Evolutionary conservation across 2,797 vertebrate species (phyloP).

Genomic region (Chelmon rostratus): DNA sequence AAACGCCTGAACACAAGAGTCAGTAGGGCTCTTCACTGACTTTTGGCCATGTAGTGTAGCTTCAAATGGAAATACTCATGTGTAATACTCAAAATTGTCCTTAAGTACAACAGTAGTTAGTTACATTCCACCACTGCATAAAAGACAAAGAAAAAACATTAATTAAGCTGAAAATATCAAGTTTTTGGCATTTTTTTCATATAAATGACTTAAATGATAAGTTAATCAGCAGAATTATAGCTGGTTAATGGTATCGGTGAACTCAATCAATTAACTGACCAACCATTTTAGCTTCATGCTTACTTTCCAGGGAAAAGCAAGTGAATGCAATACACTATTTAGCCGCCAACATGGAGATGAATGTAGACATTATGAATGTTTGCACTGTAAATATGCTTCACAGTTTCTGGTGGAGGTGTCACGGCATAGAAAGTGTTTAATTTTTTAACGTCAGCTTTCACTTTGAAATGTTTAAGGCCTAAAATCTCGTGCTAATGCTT

Average conservation of each 20-base stretch:
- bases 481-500: slow-evolving; percentile 29
- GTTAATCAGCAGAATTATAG: neutral
- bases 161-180: no score
- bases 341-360: neutral
- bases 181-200: neutral
- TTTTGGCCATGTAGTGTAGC: neutral
- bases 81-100: no score
- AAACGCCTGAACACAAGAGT: neutral
- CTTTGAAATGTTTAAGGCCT: slow-evolving; percentile 49
- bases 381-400: slow-evolving; percentile 3
- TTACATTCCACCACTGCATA: no score
- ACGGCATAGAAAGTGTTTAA: slow-evolving; percentile 16
- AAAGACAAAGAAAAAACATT: no score
- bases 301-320: neutral
- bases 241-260: neutral
- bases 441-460: slow-evolving; percentile 46
- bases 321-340: neutral
- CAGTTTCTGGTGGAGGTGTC: neutral
- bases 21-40: neutral
- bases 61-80: no score
- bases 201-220: neutral
- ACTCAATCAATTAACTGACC: neutral
- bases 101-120: no score
- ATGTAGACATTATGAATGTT: neutral
- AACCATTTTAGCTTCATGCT: neutral